Conservation (phyloP, 2,888 invertebrate species). For the Drosophila sordidula region DNA sequence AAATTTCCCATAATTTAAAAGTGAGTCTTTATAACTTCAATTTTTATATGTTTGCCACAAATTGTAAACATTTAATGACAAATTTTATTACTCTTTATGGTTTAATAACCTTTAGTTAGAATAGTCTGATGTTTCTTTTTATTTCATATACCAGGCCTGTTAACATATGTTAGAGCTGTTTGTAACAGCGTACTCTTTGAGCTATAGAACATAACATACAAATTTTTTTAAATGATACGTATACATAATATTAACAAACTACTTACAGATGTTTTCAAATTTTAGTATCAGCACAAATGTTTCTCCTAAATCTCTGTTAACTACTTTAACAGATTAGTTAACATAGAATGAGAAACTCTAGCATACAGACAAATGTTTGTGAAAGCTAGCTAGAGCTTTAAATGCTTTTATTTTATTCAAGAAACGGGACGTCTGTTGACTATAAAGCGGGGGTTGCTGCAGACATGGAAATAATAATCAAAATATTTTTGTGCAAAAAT, state of each 20-base stretch:
- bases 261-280: no score
- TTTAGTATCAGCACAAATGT: not conserved
- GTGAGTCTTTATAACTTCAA: not conserved
- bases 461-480: not conserved
- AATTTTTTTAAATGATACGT: not conserved
- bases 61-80: not conserved
- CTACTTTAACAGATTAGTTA: not conserved
- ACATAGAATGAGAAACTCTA: not conserved
- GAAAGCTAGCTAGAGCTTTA: no score
- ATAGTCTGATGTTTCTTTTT: no score
- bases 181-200: not conserved
- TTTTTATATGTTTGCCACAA: not conserved
- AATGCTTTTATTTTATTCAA: no score
- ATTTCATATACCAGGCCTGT: no score
- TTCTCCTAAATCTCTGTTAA: not conserved
- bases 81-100: no score
- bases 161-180: not conserved
- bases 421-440: not conserved
- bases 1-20: not conserved
- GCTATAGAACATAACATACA: slow-evolving; percentile 1
- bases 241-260: not conserved
- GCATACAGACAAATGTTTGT: no score
- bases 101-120: no score
- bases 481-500: not conserved
- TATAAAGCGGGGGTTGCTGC: not conserved